Evolutionary conservation across 2,888 invertebrate genomes (phyloP).

Genomic region (Allygus modestus): DNA sequence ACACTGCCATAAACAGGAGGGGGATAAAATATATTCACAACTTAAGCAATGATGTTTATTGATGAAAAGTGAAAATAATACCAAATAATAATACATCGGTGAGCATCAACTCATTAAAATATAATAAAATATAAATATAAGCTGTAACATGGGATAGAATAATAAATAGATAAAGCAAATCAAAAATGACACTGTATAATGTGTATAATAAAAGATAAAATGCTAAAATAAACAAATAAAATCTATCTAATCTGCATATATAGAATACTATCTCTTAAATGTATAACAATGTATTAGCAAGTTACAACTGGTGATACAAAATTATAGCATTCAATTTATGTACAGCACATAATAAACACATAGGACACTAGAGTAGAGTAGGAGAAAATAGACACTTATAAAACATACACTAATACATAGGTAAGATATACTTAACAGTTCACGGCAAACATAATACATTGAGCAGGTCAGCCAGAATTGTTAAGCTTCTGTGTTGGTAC

Average conservation of each 20-base stretch:
- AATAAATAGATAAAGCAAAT: slow-evolving; percentile 27
- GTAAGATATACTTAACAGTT: slow-evolving; percentile 28
- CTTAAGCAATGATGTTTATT: slow-evolving; percentile 20
- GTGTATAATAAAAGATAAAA: slow-evolving; percentile 8
- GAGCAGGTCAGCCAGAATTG: slow-evolving; percentile 39
- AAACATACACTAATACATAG: slow-evolving; percentile 35
- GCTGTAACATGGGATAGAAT: slow-evolving; percentile 5
- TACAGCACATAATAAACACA: slow-evolving; percentile 44
- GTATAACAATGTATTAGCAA: slow-evolving; percentile 45
- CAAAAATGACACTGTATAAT: slow-evolving; percentile 16
- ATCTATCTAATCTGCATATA: slow-evolving; percentile 22
- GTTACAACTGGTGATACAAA: slow-evolving; percentile 21
- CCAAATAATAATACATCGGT: slow-evolving; percentile 9
- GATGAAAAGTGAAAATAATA: slow-evolving; percentile 16
- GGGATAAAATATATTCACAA: background rate
- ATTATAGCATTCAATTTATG: slow-evolving; percentile 45
- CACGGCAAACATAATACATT: slow-evolving; percentile 44
- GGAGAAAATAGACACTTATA: slow-evolving; percentile 23
- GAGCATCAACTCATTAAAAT: background rate
- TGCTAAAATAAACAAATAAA: slow-evolving; percentile 31
- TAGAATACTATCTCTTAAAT: slow-evolving; percentile 51
- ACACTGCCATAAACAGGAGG: no score
- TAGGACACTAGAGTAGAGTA: slow-evolving; percentile 28
- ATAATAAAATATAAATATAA: slow-evolving; percentile 1
- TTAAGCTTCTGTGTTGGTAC: slow-evolving; percentile 23